Evolutionary conservation across 2,113 vertebrate species (phyloP).

Genomic region (Albula glossodonta): DNA sequence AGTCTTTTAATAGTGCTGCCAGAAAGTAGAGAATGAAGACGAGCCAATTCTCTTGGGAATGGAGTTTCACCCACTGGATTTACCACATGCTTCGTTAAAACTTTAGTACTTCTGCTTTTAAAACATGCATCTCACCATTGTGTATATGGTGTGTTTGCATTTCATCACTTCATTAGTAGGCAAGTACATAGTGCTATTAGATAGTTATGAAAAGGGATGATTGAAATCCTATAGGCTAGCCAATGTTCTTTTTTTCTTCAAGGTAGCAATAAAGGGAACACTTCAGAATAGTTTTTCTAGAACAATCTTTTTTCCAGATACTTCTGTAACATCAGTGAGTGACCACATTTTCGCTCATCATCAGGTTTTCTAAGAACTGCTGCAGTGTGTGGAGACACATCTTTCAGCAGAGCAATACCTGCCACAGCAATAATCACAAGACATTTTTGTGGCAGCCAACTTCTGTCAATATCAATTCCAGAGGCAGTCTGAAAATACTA

Average conservation of each 20-base stretch:
- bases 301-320: background rate
- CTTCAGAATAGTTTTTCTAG: background rate
- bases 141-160: background rate
- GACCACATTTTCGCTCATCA: background rate
- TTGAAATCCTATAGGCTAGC: background rate
- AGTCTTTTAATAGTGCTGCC: slow-evolving; percentile 17
- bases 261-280: background rate
- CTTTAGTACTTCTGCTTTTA: too few relatives aligned
- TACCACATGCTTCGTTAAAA: slow-evolving; percentile 13
- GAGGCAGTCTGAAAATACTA: background rate
- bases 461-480: background rate
- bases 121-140: background rate
- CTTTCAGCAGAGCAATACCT: background rate
- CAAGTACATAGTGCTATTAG: background rate
- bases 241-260: background rate
- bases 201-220: background rate
- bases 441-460: background rate
- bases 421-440: background rate
- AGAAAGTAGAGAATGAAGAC: background rate
- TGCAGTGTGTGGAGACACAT: background rate
- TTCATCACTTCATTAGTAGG: background rate
- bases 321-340: background rate
- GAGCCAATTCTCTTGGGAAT: slow-evolving; percentile 10
- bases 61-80: slow-evolving; percentile 9
- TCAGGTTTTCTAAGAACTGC: background rate